Base-by-base conservation (phyloP, 1,140 invertebrate genomes). In the Heliconius eleuchia region DNA sequence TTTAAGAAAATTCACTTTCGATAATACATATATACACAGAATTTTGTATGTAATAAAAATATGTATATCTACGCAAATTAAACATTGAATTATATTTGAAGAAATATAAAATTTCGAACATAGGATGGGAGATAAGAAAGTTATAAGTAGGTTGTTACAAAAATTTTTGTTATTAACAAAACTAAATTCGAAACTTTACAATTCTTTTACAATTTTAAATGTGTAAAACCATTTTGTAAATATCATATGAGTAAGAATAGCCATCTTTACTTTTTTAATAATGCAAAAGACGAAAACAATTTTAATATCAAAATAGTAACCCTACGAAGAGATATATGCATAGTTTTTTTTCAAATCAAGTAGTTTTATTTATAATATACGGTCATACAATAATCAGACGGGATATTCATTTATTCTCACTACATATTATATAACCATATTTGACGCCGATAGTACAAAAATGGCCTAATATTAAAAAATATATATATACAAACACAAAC, bases 341-440 rank as follows among this genome's bases (percentile, higher is more conserved):
- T 66, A 66, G 42, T 5, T 66, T 30, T 66, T 30, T 66, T 66
- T 66, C 4, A 66, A 30, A 66, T 66, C 23, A 66, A 66, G 27
- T 27, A 66, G 1, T 66, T 30, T 30, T 66, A 66, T 30, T 16
- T 66, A 66, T 30, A 30, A 66, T 30, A 57, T 57, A 57, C 7
- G 19, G 60, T 66, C 13, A 66, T 66, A 30, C 27, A 1, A 30
- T 23, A 66, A 66, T 66, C 16, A 66, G 60, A 66, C 60, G 60
- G 60, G 23, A 66, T 66, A 66, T 66, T 30, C 9, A 30, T 66
- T 30, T 66, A 66, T 27, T 66, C 60, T 66, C 60, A 66, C 60
- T 66, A 66, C 60, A 66, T 13, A 66, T 66, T 30, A 30, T 66
- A 66, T 66, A 66, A 66, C 9, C 57, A 66, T 66, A 30, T 27